phyloP scores from a whole-genome alignment of 2,113 vertebrate genomes.

The Pipa parva region DNA sequence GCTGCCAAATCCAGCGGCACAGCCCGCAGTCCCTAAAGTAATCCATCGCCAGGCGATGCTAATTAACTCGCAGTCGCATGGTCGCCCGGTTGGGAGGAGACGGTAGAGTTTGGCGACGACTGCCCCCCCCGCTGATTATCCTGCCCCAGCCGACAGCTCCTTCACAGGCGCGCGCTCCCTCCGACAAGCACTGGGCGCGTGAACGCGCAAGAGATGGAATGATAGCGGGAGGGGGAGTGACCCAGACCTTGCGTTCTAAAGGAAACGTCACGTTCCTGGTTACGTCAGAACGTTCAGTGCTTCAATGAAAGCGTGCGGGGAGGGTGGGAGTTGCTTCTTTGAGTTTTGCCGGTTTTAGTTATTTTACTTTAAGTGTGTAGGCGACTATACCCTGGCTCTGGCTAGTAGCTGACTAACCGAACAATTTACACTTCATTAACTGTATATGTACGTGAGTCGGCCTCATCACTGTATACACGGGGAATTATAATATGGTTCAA shows the following conservation, averaged over 20 bases:
- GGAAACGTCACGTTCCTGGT: not conserved
- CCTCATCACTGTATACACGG: no score
- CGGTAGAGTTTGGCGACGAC: slow-evolving; percentile 33
- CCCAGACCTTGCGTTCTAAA: no score
- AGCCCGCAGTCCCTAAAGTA: slow-evolving; percentile 60
- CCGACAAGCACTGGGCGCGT: slow-evolving; percentile 34
- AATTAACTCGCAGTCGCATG: slow-evolving; percentile 5
- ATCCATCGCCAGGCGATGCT: slow-evolving; percentile 23
- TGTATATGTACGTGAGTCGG: no score
- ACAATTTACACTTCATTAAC: no score
- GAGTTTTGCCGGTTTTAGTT: no score
- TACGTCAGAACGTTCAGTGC: no score
- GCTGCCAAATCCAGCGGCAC: slow-evolving; percentile 92
- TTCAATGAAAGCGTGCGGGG: no score
- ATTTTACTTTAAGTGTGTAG: no score
- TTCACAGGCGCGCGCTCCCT: slow-evolving; percentile 16
- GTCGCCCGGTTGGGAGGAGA: slow-evolving; percentile 15
- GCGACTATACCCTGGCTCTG: no score
- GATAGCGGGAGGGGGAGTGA: not conserved
- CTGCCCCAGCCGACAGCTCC: slow-evolving; percentile 18
- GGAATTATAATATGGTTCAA: no score
- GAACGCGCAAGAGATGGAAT: slow-evolving; percentile 18
- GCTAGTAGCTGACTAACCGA: no score
- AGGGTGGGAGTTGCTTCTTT: no score
- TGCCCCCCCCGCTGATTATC: slow-evolving; percentile 27